Conservation (phyloP, 2,113 vertebrate genomes). For the Hydrolagus affinis region DNA sequence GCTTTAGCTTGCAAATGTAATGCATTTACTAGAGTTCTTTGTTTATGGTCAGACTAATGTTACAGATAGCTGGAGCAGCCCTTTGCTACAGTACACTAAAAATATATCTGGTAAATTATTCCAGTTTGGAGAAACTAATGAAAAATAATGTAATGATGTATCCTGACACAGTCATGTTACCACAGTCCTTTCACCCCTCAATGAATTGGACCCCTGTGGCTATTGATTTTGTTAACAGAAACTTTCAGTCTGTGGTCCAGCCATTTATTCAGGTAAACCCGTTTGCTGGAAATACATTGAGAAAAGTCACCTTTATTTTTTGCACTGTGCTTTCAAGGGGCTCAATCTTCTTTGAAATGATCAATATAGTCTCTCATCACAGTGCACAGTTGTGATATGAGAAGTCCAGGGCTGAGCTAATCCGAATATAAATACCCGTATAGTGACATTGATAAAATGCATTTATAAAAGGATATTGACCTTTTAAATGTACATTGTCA, state of each 20-base stretch:
- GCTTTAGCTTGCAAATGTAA: too few species aligned
- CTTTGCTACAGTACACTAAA: not conserved
- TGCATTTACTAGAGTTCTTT: not conserved
- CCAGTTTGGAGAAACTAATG: not conserved
- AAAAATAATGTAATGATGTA: slow-evolving; percentile 17
- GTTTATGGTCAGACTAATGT: not conserved
- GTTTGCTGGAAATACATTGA: too few species aligned
- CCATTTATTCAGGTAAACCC: not conserved
- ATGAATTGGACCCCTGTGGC: not conserved
- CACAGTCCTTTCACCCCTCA: too few species aligned
- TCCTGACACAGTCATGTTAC: not conserved
- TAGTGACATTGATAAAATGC: too few species aligned
- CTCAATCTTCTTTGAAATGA: not conserved
- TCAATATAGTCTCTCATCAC: too few species aligned
- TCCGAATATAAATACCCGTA: too few species aligned
- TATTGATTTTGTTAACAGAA: slow-evolving; percentile 19
- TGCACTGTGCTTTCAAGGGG: not conserved
- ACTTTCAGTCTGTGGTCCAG: not conserved
- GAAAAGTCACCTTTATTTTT: not conserved
- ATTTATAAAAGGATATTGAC: too few species aligned
- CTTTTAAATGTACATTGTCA: too few species aligned
- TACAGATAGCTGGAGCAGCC: not conserved
- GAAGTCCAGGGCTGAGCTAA: too few species aligned
- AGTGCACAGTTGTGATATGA: not conserved
- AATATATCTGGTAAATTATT: not conserved